Evolutionary conservation across 1,140 invertebrate species (phyloP), one percentile per base, ranked within the genome.

Genomic region (Pseudomyrmex cubaensis): DNA sequence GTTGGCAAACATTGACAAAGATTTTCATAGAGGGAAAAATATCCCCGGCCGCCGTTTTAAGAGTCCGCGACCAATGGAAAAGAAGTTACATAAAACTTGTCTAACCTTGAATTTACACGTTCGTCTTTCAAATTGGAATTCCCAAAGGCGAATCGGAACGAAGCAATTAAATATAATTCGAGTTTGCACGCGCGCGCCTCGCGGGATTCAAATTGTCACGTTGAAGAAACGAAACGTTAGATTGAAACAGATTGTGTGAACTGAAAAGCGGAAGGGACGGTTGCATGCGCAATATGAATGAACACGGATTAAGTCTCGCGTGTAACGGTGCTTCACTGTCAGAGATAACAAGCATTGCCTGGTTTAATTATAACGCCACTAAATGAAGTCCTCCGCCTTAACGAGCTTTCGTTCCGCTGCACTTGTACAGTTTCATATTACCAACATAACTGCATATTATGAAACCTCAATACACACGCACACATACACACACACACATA

Each of bases 331-430:
- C 20, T 70, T 78, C 64, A 48, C 64, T 69, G 64, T 78, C 76
- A 78, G 35, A 78, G 76, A 69, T 78, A 78, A 69, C 63, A 69
- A 70, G 76, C 64, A 78, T 78, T 78, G 70, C 52, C 56, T 69
- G 64, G 44, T 70, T 78, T 78, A 78, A 78, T 70, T 78, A 78
- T 78, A 70, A 48, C 64, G 64, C 35, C 15, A 22, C 35, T 70
- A 78, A 78, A 78, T 78, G 52, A 78, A 69, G 76, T 70, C 59
- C 63, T 70, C 52, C 44, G 44, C 64, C 54, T 70, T 78, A 78
- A 78, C 64, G 76, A 78, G 76, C 64, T 70, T 70, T 78, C 44
- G 52, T 78, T 70, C 35, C 64, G 15, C 67, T 50, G 76, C 76
- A 59, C 54, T 78, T 70, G 64, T 59, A 70, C 67, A 48, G 52